phyloP scores from a whole-genome alignment of 2,888 invertebrate species.

The Subacronicta megacephala region DNA sequence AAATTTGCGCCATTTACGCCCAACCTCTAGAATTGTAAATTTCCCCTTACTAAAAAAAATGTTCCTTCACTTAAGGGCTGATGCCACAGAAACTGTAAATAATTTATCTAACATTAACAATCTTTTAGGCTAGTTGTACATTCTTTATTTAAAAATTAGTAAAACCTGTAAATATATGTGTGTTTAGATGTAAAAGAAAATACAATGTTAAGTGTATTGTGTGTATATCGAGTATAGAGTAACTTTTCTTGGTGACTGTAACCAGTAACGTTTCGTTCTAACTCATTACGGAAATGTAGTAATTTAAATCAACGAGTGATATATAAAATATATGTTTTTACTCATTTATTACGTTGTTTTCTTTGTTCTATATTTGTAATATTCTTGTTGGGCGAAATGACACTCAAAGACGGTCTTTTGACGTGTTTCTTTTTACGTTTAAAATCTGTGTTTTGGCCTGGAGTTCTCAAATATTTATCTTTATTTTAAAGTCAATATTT shows the following conservation, averaged over 20 bases:
- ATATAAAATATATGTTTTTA: slow-evolving; percentile 89
- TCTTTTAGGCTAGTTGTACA: slow-evolving; percentile 68
- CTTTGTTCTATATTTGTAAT: slow-evolving; percentile 11
- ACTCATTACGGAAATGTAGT: slow-evolving; percentile 71
- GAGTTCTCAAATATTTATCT: too few relatives aligned
- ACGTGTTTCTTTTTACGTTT: too few relatives aligned
- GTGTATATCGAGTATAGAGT: slow-evolving; percentile 77
- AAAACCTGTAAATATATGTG: slow-evolving; percentile 70
- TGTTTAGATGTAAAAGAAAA: slow-evolving; percentile 59
- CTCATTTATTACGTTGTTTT: slow-evolving; percentile 81
- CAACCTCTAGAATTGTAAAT: slow-evolving; percentile 63
- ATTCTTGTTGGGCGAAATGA: too few relatives aligned
- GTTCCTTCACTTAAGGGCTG: slow-evolving; percentile 54
- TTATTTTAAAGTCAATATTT: too few relatives aligned
- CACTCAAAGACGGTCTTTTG: too few relatives aligned
- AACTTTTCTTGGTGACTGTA: slow-evolving; percentile 74
- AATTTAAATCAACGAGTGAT: slow-evolving; percentile 70
- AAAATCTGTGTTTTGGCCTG: too few relatives aligned
- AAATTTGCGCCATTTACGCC: slow-evolving; percentile 30
- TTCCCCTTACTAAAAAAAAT: slow-evolving; percentile 60
- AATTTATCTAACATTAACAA: slow-evolving; percentile 52
- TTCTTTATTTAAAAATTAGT: slow-evolving; percentile 67
- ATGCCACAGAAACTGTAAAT: slow-evolving; percentile 52
- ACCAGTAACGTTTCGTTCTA: slow-evolving; percentile 60
- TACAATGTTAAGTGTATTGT: slow-evolving; percentile 68